A percentile compares a stretch with the other conserved stretches of the same genome.
Evolutionary conservation across 2,797 vertebrate species (phyloP).

Genomic region (Anableps anableps): DNA sequence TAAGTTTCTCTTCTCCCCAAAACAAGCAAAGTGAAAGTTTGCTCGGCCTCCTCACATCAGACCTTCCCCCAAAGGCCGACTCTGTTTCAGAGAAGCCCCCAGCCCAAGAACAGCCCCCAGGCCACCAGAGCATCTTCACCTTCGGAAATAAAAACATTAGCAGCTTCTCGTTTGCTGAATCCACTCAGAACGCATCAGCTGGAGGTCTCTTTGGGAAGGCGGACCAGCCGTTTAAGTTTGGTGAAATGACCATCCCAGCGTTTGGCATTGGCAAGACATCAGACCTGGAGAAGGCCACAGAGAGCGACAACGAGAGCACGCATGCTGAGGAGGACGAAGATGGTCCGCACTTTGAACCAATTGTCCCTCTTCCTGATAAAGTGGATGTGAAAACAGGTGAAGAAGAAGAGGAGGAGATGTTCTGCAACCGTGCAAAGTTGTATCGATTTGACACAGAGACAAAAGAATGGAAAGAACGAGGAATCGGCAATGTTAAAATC

Average conservation of each 20-base stretch:
- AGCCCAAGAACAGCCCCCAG: slow-evolving; percentile 68
- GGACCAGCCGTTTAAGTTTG: slow-evolving; percentile 83
- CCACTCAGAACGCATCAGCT: slow-evolving; percentile 72
- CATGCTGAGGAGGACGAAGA: slow-evolving; percentile 95
- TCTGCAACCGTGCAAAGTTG: slow-evolving; percentile 95
- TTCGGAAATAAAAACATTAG: slow-evolving; percentile 85
- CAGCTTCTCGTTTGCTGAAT: slow-evolving; percentile 82
- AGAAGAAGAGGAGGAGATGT: slow-evolving; percentile 97
- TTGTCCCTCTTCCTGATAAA: slow-evolving; percentile 97
- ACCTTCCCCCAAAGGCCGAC: slow-evolving; percentile 86
- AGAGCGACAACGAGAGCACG: slow-evolving; percentile 89
- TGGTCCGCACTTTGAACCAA: slow-evolving; percentile 98
- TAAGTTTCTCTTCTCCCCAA: slow-evolving; percentile 91
- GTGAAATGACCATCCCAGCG: slow-evolving; percentile 75
- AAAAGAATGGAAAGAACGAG: slow-evolving; percentile 98
- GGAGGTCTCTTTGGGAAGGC: slow-evolving; percentile 78
- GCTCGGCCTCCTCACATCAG: slow-evolving; percentile 91
- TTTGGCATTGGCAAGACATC: slow-evolving; percentile 72
- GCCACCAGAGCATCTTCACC: slow-evolving; percentile 83
- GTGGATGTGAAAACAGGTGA: slow-evolving; percentile 98
- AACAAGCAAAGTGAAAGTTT: slow-evolving; percentile 89
- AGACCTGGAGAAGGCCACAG: slow-evolving; percentile 80
- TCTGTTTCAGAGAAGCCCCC: slow-evolving; percentile 73
- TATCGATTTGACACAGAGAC: slow-evolving; percentile 92
- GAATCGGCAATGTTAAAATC: slow-evolving; percentile 95